Conservation (phyloP, 2,888 invertebrate species). For the Sphaerophoria taeniata region DNA sequence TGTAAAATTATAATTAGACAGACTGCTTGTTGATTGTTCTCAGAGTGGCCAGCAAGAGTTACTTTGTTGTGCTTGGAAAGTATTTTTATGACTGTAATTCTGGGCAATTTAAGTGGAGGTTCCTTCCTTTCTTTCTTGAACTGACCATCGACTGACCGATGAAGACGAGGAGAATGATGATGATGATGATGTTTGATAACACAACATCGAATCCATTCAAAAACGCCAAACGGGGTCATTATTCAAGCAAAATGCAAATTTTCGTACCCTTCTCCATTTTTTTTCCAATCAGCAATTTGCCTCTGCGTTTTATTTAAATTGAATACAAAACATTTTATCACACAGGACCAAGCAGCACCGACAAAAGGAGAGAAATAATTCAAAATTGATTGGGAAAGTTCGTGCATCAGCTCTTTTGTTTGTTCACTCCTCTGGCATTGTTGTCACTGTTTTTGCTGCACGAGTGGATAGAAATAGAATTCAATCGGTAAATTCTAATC, state of each 20-base stretch:
- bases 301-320: conserved; percentile 38
- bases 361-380: conserved; percentile 45
- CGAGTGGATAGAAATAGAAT: conserved; percentile 37
- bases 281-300: conserved; percentile 68
- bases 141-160: conserved; percentile 25
- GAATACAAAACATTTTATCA: conserved; percentile 36
- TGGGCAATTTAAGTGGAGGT: conserved; percentile 28
- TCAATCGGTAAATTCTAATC: conserved; percentile 70
- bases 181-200: conserved; percentile 44
- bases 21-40: conserved; percentile 15
- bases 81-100: conserved; percentile 53
- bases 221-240: conserved; percentile 52
- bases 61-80: conserved; percentile 50
- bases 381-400: conserved; percentile 66
- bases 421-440: conserved; percentile 2
- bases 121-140: neutral
- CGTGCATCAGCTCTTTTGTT: conserved; percentile 25
- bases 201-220: neutral
- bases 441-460: neutral
- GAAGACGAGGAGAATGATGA: conserved; percentile 26
- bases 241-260: conserved; percentile 49
- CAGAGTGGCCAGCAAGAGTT: conserved; percentile 14
- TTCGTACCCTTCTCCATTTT: conserved; percentile 15
- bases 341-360: conserved; percentile 10
- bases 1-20: conserved; percentile 68